Evolutionary conservation across 2,113 vertebrate genomes (phyloP).

Genomic region (Sorex fumeus): DNA sequence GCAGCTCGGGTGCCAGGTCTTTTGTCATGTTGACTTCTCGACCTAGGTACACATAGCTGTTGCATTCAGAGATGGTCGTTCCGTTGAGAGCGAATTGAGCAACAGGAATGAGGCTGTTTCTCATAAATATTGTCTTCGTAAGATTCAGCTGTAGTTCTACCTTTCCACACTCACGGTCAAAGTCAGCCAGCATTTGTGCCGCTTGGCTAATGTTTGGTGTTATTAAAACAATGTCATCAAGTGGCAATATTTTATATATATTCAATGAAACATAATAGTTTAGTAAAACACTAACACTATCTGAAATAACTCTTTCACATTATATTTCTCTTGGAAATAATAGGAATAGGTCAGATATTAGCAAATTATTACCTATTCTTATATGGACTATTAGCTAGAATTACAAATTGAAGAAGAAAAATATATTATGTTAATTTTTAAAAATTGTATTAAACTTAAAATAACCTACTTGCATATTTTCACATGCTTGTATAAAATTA

Average conservation of each 20-base stretch:
- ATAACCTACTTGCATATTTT: background rate
- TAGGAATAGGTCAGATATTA: background rate
- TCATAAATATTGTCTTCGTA: no score
- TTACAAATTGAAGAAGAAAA: background rate
- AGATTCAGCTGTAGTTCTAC: no score
- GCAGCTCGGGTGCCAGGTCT: no score
- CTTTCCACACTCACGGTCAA: no score
- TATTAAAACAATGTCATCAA: no score
- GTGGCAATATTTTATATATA: background rate
- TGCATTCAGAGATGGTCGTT: no score
- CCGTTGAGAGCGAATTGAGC: no score
- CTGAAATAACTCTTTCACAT: background rate
- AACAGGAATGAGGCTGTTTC: no score
- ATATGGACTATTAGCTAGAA: background rate
- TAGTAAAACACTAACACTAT: background rate
- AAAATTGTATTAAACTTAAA: constrained; percentile 29
- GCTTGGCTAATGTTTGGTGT: no score
- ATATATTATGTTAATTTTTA: background rate
- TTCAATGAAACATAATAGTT: background rate
- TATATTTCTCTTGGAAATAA: background rate
- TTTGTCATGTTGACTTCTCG: no score
- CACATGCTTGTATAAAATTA: background rate
- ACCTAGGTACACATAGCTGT: no score
- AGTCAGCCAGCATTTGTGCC: no score
- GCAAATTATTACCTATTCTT: background rate